Percentiles rank a stretch among this genome's conserved stretches.
phyloP scores from a whole-genome alignment of 2,888 invertebrate genomes.

The Calameuta pallipes region DNA sequence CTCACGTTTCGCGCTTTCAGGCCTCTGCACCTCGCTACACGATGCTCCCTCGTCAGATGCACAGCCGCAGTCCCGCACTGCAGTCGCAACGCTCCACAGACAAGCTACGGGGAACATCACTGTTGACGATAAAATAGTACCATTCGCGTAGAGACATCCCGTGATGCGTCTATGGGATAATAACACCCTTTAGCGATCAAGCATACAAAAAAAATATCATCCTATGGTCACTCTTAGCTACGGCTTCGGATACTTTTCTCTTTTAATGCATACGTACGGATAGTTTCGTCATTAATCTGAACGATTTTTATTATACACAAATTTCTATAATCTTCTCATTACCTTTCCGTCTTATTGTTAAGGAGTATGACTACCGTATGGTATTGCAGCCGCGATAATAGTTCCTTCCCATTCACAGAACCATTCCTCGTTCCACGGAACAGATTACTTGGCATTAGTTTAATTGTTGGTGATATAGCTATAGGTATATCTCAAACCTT shows the following conservation, averaged over 20 bases:
- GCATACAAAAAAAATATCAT: background rate
- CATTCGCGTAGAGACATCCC: background rate
- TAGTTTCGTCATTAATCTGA: background rate
- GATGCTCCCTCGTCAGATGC: constrained; percentile 48
- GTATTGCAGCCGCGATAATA: background rate
- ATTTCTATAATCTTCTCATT: background rate
- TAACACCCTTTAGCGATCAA: background rate
- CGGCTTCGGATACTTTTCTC: background rate
- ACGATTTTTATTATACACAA: background rate
- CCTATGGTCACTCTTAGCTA: background rate
- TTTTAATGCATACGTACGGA: background rate
- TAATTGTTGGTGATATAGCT: too few species aligned
- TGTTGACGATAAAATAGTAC: background rate
- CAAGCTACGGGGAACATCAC: background rate
- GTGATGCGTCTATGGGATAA: background rate
- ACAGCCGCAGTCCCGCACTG: constrained; percentile 58
- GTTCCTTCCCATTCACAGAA: background rate
- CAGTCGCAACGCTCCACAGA: constrained; percentile 45
- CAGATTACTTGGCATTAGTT: too few species aligned
- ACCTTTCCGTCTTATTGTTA: background rate
- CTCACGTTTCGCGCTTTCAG: constrained; percentile 28
- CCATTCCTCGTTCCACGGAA: background rate
- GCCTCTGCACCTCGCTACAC: constrained; percentile 39
- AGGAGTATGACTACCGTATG: background rate
- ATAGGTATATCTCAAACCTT: too few species aligned